These are phyloP conservation scores for Alloscopus bannaensis DNA, from an alignment of 2,888 invertebrate species.

Conservation along the genomic window DNA sequence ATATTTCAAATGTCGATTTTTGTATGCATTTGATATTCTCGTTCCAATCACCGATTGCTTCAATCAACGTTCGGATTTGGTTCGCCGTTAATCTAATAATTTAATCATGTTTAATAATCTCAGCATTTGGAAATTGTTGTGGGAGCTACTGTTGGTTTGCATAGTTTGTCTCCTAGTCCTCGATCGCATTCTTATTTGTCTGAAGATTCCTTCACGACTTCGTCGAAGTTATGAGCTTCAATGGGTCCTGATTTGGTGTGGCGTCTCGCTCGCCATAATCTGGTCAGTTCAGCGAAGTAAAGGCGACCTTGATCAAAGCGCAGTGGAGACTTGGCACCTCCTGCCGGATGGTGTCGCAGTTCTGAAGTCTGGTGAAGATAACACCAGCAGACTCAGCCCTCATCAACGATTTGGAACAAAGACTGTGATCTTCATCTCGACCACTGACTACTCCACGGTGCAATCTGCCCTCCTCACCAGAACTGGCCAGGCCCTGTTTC, in stretches of 20 bases:
- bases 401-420: not conserved
- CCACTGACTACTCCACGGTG: constrained; percentile 27
- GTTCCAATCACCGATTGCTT: too few species aligned
- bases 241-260: constrained; percentile 14
- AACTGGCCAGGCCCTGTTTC: constrained; percentile 52
- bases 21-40: too few species aligned
- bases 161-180: not conserved
- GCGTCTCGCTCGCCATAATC: not conserved
- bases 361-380: constrained; percentile 10
- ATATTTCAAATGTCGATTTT: too few species aligned
- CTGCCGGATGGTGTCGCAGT: not conserved
- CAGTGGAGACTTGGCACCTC: not conserved
- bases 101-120: not conserved
- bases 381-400: too few species aligned
- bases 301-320: too few species aligned
- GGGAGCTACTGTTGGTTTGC: not conserved
- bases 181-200: not conserved
- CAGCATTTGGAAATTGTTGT: not conserved
- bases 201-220: not conserved
- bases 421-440: constrained; percentile 42
- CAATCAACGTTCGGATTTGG: too few species aligned
- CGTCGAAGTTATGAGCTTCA: not conserved
- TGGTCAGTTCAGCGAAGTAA: too few species aligned
- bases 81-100: too few species aligned
- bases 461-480: constrained; percentile 37